These are phyloP conservation scores for Heliothis peltigera DNA, from an alignment of 2,888 invertebrate genomes.

Conservation along the genomic window DNA sequence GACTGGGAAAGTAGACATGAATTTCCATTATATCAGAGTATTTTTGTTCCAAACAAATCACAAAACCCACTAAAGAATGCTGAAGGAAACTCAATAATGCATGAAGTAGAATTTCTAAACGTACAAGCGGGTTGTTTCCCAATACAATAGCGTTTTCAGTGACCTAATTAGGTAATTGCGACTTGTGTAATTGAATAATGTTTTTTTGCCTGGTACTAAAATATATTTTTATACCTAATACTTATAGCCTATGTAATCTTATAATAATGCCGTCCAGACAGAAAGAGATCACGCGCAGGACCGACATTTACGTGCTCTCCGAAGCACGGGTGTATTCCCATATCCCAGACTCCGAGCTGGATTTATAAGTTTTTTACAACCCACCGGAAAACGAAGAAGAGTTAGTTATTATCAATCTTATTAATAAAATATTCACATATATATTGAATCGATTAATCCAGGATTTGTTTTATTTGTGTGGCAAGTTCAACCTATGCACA, in stretches of 20 bases:
- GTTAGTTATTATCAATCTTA: too few relatives aligned
- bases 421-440: too few relatives aligned
- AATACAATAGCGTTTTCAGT: conserved; percentile 34
- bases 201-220: conserved; percentile 3
- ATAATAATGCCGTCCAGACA: too few relatives aligned
- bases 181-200: conserved; percentile 11
- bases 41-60: conserved; percentile 9
- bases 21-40: conserved; percentile 3
- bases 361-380: too few relatives aligned
- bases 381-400: too few relatives aligned
- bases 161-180: conserved; percentile 21
- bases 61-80: conserved; percentile 17
- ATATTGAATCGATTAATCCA: too few relatives aligned
- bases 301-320: too few relatives aligned
- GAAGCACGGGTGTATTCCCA: too few relatives aligned
- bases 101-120: conserved; percentile 27
- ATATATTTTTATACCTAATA: not conserved
- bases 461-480: too few relatives aligned
- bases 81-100: conserved; percentile 33
- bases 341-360: too few relatives aligned
- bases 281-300: too few relatives aligned
- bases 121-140: conserved; percentile 15
- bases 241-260: not conserved
- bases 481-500: too few relatives aligned
- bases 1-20: not conserved